A percentile compares a stretch with the other conserved stretches of the same genome.
Conservation (phyloP, 2,888 invertebrate genomes). For the Drosophila paucipuncta region DNA sequence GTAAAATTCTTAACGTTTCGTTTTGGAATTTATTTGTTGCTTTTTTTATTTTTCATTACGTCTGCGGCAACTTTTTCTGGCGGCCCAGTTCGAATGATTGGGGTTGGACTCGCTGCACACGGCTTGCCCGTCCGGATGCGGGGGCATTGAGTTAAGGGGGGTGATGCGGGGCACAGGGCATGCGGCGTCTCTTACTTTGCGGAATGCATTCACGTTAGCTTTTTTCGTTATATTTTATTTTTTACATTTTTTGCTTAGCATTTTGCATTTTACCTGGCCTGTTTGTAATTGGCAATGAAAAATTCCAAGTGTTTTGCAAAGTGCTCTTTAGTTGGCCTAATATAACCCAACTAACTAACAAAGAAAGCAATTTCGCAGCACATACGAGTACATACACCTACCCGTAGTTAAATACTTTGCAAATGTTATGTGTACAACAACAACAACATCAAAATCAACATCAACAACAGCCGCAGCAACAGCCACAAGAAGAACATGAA, state of each 20-base stretch:
- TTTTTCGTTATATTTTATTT: conserved; percentile 13
- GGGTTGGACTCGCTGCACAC: conserved; percentile 43
- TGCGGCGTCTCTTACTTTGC: conserved; percentile 45
- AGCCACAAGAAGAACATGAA: background rate
- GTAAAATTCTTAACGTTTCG: conserved; percentile 68
- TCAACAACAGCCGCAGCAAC: background rate
- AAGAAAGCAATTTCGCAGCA: conserved; percentile 53
- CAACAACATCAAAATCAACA: conserved; percentile 32
- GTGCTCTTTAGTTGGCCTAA: conserved; percentile 58
- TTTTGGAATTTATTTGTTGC: conserved; percentile 61
- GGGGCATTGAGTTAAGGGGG: background rate
- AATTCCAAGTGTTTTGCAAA: conserved; percentile 71
- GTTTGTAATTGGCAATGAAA: conserved; percentile 69
- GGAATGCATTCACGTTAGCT: conserved; percentile 59
- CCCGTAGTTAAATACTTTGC: conserved; percentile 16
- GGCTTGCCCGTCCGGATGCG: conserved; percentile 6
- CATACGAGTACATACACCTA: conserved; percentile 14
- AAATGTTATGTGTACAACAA: conserved; percentile 25
- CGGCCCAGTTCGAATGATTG: conserved; percentile 35
- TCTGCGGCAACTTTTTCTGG: conserved; percentile 28
- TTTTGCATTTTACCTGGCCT: conserved; percentile 46
- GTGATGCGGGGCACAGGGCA: background rate
- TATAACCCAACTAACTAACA: conserved; percentile 51
- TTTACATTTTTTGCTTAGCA: conserved; percentile 2
- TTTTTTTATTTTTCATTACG: conserved; percentile 15